Evolutionary conservation across 53 echinoderm and acorn worm species (phyloP), one percentile per base, ranked within the genome.

Genomic region (Hippasteria phrygiana): DNA sequence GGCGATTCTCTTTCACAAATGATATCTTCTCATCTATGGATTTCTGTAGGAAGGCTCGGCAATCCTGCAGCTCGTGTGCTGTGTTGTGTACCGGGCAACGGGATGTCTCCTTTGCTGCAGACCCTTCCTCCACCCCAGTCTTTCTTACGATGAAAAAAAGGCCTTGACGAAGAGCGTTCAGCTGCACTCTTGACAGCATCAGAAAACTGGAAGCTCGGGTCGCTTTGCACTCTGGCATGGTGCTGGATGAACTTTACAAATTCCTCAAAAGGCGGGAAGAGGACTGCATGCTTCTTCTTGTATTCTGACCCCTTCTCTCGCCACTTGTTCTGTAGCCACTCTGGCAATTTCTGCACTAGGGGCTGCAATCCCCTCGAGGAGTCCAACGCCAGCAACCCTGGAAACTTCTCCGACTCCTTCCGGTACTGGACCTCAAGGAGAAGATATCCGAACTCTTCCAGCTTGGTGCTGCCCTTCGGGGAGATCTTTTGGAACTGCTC

Each of bases 1-100:
- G 42, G 27, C 83, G 41, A 41, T 91, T 87, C 48, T 65, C 37
- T 59, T 78, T 91, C 59, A 90, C 34, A 51, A 93, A 5, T 22
- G 39, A 36, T 5, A 59, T 71, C 88, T 81, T 91, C 71, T 93
- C 87, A 1, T 87, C 88, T 71, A 32, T 26, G 12, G 94, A 39
- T 73, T 70, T 93, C 31, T 69, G 82, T 26, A 35, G 69, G 47
- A 90, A 93, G 74, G 34, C 78, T 27, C 78, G 86, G 64, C 90
- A 93, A 20, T 93, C 93, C 38, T 77, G 72, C 24, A 93, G 55
- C 1, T 54, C 35, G 53, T 93, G 93, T 31, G 48, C 74, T 4
- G 89, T 76, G 65, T 93, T 93, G 75, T 93, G 80, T 5, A 90
- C 80, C 1, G 93, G 90, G 54, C 93, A 93, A 14, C 78, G 67